phyloP scores from a whole-genome alignment of 2,888 invertebrate genomes.

The Colostygia pectinataria region DNA sequence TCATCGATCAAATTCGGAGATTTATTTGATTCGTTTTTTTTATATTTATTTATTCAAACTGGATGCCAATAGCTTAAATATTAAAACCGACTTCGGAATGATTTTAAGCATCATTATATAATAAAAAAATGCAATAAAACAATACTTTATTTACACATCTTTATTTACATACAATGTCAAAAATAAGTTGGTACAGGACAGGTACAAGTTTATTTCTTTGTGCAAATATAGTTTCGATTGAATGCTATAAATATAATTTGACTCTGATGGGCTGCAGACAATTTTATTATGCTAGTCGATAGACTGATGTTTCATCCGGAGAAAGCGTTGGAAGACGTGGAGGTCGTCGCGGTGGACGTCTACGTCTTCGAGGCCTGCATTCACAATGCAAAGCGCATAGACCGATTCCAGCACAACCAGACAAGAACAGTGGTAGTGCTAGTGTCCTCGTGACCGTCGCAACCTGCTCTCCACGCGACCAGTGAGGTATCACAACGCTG shows the following conservation, averaged over 20 bases:
- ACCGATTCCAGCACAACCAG: conserved; percentile 92
- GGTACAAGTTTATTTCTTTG: conserved; percentile 26
- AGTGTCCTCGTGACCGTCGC: conserved; percentile 92
- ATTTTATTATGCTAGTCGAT: conserved; percentile 69
- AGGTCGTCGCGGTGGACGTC: conserved; percentile 85
- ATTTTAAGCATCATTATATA: too few relatives aligned
- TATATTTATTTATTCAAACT: too few relatives aligned
- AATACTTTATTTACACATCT: conserved; percentile 40
- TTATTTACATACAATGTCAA: conserved; percentile 48
- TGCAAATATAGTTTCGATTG: conserved; percentile 24
- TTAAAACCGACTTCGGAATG: too few relatives aligned
- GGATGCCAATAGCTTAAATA: too few relatives aligned
- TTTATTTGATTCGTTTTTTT: too few relatives aligned
- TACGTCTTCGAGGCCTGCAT: conserved; percentile 88
- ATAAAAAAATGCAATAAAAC: conserved; percentile 20
- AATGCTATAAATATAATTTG: conserved; percentile 23
- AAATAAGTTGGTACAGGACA: conserved; percentile 32
- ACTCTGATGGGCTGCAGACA: conserved; percentile 40
- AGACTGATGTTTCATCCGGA: conserved; percentile 79
- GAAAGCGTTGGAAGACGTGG: conserved; percentile 83
- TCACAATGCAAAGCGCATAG: conserved; percentile 94
- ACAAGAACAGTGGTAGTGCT: conserved; percentile 92
- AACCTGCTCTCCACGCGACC: conserved; percentile 92
- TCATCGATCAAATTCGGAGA: too few relatives aligned
- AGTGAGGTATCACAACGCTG: conserved; percentile 91